Evolutionary conservation across 2,113 vertebrate genomes (phyloP).

Genomic region (Nematolebias whitei): DNA sequence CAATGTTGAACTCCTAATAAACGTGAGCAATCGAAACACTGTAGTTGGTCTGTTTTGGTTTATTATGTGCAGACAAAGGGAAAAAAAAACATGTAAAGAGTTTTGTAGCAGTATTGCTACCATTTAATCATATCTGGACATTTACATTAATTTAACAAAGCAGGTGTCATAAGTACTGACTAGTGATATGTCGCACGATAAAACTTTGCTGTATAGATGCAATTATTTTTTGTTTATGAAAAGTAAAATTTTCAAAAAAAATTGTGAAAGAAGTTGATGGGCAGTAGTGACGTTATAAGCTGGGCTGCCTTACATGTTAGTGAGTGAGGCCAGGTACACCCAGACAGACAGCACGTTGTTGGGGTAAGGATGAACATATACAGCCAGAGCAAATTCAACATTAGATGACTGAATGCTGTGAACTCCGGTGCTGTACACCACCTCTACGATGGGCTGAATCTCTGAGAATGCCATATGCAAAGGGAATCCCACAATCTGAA

Average conservation of each 20-base stretch:
- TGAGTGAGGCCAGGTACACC: conserved; percentile 94
- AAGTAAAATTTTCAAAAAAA: no score
- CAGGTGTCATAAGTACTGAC: no score
- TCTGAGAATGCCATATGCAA: conserved; percentile 93
- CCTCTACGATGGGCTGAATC: conserved; percentile 88
- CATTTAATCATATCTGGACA: no score
- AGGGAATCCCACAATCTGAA: conserved; percentile 93
- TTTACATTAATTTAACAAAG: no score
- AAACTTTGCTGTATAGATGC: no score
- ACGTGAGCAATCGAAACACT: conserved; percentile 29
- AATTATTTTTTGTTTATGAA: no score
- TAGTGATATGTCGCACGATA: no score
- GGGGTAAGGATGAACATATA: conserved; percentile 92
- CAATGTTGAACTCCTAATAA: conserved; percentile 47
- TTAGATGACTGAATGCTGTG: conserved; percentile 86
- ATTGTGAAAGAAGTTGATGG: no score
- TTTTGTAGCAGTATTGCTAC: no score
- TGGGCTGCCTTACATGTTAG: conserved; percentile 56
- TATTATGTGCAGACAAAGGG: no score
- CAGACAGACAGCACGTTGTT: conserved; percentile 92
- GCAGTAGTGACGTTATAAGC: neutral
- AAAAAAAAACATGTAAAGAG: no score
- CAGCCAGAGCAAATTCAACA: conserved; percentile 93
- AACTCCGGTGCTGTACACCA: conserved; percentile 91
- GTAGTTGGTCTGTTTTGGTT: neutral